Base-by-base conservation (phyloP, 1,140 invertebrate species). In the Melipona quadrifasciata region DNA sequence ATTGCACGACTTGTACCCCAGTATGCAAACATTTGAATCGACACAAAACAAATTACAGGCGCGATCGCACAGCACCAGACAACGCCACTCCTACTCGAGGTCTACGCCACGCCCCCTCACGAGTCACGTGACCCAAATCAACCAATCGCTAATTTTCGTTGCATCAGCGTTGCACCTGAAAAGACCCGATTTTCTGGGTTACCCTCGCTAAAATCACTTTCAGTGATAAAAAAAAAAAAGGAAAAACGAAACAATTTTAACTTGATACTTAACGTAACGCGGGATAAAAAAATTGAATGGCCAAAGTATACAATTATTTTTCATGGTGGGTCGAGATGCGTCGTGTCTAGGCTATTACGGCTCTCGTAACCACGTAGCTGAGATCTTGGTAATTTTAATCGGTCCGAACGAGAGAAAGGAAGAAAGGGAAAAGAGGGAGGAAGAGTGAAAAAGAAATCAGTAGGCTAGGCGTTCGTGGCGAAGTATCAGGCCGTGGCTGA, bases 281-380 rank as follows among this genome's bases (percentile, higher is more conserved):
- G 2, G 6, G 2, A 0, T 1, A 16, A 14, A 2, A 1, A 24
- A 68, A 68, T 21, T 39, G 21, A 39, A 39, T 39, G 68, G 11
- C 11, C 39, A 24, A 74, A 31, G 72, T 55, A 39, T 39, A 55
- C 27, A 27, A 53, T 74, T 27, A 34, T 57, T 57, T 74, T 74
- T n/a, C 72, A 57, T 14, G 5, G 47, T 65, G 16, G 39, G 4
- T 39, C 39, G 39, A 39, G 39, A 39, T 6, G 39, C 39, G 6
- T 39, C 39, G 39, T 39, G 39, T 39, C 39, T 39, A 39, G 39
- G 19, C 17, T 24, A 14, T 39, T 39, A 61, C 11, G 61, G 53
- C 57, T 76, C 47, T 85, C 83, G 73, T 89, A 88, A 89, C 31
- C 8, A 80, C 80, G 58, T 80, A 80, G 71, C 65, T 64, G 55